Conservation (phyloP, 2,113 vertebrate genomes). For the Perognathus longimembris region DNA sequence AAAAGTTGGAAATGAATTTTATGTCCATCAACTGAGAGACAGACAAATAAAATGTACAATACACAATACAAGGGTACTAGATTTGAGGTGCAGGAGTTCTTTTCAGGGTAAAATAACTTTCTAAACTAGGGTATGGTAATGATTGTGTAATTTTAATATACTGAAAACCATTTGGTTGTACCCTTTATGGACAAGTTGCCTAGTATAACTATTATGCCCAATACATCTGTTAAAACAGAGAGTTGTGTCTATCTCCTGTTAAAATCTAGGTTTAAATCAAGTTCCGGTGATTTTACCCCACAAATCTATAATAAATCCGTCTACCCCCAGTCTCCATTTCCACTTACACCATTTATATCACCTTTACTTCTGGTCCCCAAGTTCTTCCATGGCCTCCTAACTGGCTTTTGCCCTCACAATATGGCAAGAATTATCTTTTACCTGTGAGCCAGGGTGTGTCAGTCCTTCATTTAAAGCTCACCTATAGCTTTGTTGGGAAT, state of each 20-base stretch:
- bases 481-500: background rate
- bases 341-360: background rate
- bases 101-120: background rate
- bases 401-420: no score
- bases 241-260: background rate
- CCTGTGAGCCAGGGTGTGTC: background rate
- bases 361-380: background rate
- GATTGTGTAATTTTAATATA: background rate
- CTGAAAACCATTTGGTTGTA: background rate
- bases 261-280: conserved; percentile 13
- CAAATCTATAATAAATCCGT: background rate
- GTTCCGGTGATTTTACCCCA: background rate
- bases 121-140: background rate
- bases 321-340: background rate
- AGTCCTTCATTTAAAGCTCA: background rate
- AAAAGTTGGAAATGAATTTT: background rate
- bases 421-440: background rate
- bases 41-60: background rate
- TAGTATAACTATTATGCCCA: background rate
- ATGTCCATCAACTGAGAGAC: background rate
- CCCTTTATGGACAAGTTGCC: background rate
- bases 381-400: background rate
- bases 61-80: background rate
- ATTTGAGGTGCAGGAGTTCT: background rate
- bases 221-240: background rate